phyloP scores from a whole-genome alignment of 1,140 invertebrate species.

The Drosophila neocordata region DNA sequence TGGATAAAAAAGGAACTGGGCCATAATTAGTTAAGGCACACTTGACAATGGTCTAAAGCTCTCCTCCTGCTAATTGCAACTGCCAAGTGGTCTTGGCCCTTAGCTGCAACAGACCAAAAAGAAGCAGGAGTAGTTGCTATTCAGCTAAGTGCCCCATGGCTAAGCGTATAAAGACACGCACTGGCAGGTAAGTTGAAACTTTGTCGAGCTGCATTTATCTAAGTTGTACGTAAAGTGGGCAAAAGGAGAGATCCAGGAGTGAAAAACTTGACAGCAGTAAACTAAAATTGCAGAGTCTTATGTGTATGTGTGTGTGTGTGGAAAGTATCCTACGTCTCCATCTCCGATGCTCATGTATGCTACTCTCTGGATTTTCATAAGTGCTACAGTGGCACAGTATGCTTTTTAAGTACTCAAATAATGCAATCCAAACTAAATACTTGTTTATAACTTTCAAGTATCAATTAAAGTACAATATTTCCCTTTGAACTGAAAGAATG shows the following conservation, averaged over 20 bases:
- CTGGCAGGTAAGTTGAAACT: constrained; percentile 47
- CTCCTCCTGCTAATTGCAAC: constrained; percentile 56
- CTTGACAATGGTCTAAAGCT: constrained; percentile 46
- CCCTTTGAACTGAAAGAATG: too few relatives aligned
- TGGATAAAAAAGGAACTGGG: constrained; percentile 9
- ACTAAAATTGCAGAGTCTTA: constrained; percentile 61
- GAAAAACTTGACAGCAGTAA: constrained; percentile 48
- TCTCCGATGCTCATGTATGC: constrained; percentile 1
- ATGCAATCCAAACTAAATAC: neutral
- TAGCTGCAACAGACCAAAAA: constrained; percentile 40
- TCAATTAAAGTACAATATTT: neutral
- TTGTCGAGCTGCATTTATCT: constrained; percentile 57
- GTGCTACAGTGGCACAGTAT: constrained; percentile 1
- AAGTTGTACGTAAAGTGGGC: constrained; percentile 11
- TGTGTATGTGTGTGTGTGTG: neutral
- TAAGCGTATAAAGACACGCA: constrained; percentile 43
- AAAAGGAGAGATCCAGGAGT: neutral
- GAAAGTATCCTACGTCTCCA: neutral
- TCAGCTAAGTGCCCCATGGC: constrained; percentile 46
- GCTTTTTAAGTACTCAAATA: neutral
- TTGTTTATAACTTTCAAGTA: neutral
- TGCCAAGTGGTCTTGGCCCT: constrained; percentile 45
- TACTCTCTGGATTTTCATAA: constrained; percentile 1
- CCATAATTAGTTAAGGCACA: constrained; percentile 49
- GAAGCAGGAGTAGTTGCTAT: constrained; percentile 12